A percentile compares a stretch with the other conserved stretches of the same genome.
Evolutionary conservation across 2,797 vertebrate genomes (phyloP).

Genomic region (Pangasius larnaudii): DNA sequence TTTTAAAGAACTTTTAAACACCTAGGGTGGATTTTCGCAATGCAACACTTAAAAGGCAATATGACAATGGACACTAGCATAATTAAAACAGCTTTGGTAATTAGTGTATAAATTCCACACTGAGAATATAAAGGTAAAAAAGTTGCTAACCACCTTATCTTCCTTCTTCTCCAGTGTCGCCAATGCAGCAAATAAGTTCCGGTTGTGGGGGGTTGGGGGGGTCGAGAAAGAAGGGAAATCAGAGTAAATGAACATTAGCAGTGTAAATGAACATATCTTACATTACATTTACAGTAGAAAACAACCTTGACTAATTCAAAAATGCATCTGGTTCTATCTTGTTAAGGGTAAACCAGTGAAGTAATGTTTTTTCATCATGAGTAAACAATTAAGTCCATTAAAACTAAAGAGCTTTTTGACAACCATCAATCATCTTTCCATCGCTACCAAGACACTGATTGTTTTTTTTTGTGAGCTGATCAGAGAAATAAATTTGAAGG

Average conservation of each 20-base stretch:
- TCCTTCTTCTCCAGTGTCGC: constrained; percentile 90
- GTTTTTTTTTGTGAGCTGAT: neutral
- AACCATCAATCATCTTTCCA: neutral
- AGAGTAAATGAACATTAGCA: constrained; percentile 1
- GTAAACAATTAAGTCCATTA: neutral
- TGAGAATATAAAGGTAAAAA: constrained; percentile 51
- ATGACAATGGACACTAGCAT: neutral
- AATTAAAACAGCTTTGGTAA: neutral
- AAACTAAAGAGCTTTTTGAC: neutral
- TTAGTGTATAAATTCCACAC: neutral
- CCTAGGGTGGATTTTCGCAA: neutral
- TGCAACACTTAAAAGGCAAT: neutral
- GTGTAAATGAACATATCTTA: neutral
- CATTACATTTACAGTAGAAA: neutral
- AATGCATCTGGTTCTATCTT: neutral
- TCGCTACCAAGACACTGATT: neutral
- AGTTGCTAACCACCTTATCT: constrained; percentile 97
- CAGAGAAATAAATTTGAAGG: constrained; percentile 29
- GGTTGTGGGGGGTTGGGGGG: neutral
- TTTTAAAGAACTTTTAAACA: neutral
- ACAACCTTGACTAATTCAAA: neutral
- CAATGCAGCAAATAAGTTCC: constrained; percentile 39
- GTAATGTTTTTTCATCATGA: neutral
- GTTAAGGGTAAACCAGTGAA: neutral
- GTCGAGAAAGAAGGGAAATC: constrained; percentile 28